Base-by-base conservation (phyloP, 2,113 vertebrate species). In the Hiodon tergisus region DNA sequence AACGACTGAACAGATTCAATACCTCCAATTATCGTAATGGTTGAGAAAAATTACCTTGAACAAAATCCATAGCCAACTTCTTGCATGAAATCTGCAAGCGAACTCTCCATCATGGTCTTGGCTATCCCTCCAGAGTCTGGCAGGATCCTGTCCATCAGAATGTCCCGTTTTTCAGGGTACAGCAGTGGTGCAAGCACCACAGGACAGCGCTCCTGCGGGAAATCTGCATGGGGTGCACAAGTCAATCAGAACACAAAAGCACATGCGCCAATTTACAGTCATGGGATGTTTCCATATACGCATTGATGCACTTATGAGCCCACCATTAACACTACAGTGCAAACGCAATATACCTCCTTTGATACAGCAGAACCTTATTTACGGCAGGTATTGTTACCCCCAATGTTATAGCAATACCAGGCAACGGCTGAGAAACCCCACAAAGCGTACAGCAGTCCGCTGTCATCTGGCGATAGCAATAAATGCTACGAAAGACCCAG, bases 81-180 rank as follows among this genome's bases (percentile, higher is more conserved):
- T 89, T 99, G 96, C 94, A 99, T 99, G 84, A 99, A 96, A 84
- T 99, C 96, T 85, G 97, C 95, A 79, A 99, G 93, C 84, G 97
- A 98, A 90, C 95, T 98, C 93, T 98, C 97, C 97, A 99, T 99
- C 93, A 96, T 97, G 88, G 95, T 99, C 92, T 99, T 99, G 66
- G 95, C 94, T 92, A 99, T 95, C 89, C 98, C 97, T 92, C 96
- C 96, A 81, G 97, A 98, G 91, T 99, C 97, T 93, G 97, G 95
- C 86, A 99, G 91, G 91, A 99, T 98, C 92, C 97, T 96, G 90
- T 98, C 97, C 96, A 98, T 98, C 93, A 98, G 96, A 94, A 99
- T 95, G 96, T 99, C 94, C 95, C 96, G 96, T 97, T 99, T 98
- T 97, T 98, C 97, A 97, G 96, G 96, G 92, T 99, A 99, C 87